These are phyloP conservation scores for Coelopa pilipes DNA, from an alignment of 2,888 invertebrate species.

Conservation along the genomic window DNA sequence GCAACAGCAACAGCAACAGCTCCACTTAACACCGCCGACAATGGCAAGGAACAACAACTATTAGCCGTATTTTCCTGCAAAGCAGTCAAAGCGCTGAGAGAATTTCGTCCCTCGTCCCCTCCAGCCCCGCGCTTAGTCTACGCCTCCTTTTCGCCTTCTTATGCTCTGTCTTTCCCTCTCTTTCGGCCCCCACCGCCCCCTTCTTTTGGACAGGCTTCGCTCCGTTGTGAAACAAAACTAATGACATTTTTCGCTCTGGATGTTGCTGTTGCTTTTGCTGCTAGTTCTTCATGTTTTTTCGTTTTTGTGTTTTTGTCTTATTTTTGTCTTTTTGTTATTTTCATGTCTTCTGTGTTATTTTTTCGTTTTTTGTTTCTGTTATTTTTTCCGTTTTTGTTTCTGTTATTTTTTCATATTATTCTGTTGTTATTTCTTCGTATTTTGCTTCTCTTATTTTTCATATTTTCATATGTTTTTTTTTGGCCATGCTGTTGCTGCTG, in stretches of 20 bases:
- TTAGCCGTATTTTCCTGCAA: constrained; percentile 2
- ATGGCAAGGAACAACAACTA: constrained; percentile 2
- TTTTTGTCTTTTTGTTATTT: too few species aligned
- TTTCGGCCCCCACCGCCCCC: too few species aligned
- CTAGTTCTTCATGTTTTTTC: too few species aligned
- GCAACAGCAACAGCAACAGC: constrained; percentile 2
- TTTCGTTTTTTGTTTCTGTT: background rate
- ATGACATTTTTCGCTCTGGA: constrained; percentile 2
- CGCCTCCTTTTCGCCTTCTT: too few species aligned
- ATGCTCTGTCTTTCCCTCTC: too few species aligned
- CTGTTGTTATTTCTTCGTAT: too few species aligned
- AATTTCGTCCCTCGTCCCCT: background rate
- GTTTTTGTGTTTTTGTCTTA: too few species aligned
- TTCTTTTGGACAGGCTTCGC: background rate
- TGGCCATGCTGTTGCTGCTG: background rate
- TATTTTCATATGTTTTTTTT: background rate
- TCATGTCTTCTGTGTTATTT: too few species aligned
- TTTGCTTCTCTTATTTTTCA: background rate
- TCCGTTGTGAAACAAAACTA: background rate
- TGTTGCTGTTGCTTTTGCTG: too few species aligned
- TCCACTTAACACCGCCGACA: background rate
- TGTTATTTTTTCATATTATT: too few species aligned
- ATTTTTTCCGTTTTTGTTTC: background rate
- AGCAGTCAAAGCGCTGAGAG: constrained; percentile 1
- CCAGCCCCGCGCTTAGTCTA: too few species aligned